A percentile compares a stretch with the other conserved stretches of the same genome.
These are phyloP conservation scores for Centruroides vittatus DNA, from an alignment of 1,140 invertebrate genomes.

Conservation along the genomic window DNA sequence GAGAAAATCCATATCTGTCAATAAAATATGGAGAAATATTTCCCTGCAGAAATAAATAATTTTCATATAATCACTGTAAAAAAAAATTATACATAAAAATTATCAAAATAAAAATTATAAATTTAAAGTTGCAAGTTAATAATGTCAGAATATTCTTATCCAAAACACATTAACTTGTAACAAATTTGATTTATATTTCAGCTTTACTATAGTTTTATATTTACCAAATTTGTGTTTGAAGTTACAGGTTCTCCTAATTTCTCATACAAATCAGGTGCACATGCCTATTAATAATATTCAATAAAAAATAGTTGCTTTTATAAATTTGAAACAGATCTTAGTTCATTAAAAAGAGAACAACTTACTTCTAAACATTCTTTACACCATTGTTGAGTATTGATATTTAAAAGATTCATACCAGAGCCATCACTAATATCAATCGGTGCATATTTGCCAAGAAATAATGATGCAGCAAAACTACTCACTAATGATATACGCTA, in stretches of 20 bases:
- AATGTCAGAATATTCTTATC: background rate
- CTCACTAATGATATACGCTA: constrained; percentile 69
- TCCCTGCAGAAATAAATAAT: constrained; percentile 32
- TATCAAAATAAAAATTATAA: too few relatives aligned
- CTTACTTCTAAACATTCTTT: constrained; percentile 48
- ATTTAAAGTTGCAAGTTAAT: too few relatives aligned
- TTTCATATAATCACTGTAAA: background rate
- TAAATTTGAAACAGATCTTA: background rate
- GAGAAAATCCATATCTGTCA: constrained; percentile 63
- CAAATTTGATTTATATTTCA: constrained; percentile 31
- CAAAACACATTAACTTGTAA: constrained; percentile 17
- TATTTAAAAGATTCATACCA: constrained; percentile 92
- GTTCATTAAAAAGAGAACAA: constrained; percentile 5
- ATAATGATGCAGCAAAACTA: constrained; percentile 75
- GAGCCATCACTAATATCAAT: constrained; percentile 88
- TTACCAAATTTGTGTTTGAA: constrained; percentile 43
- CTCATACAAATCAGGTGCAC: constrained; percentile 46
- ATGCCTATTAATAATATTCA: constrained; percentile 34
- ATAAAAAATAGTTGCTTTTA: too few relatives aligned
- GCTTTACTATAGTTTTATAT: too few relatives aligned
- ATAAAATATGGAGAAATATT: constrained; percentile 60
- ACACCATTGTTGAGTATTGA: constrained; percentile 62
- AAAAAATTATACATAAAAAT: too few relatives aligned
- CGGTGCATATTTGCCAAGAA: constrained; percentile 74
- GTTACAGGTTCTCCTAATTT: constrained; percentile 54